phyloP scores from a whole-genome alignment of 2,888 invertebrate species.

The Nipponacmea schrenckii region DNA sequence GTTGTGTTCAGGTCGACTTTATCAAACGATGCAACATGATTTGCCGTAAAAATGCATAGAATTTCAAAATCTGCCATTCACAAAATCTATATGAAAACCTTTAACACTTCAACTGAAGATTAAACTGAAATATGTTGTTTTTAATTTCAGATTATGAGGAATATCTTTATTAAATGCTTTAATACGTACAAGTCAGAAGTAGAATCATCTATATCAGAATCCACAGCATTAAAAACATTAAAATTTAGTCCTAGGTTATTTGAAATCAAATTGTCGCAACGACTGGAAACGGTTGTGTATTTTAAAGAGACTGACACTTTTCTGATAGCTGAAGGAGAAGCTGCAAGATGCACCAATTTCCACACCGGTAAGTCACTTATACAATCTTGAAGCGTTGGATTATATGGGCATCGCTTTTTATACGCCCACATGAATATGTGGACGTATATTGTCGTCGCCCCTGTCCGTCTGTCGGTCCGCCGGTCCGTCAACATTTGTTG shows the following conservation, averaged over 20 bases:
- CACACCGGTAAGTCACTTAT: constrained; percentile 52
- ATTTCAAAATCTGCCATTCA: too few relatives aligned
- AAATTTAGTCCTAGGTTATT: constrained; percentile 62
- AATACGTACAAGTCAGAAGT: constrained; percentile 54
- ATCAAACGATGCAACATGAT: too few relatives aligned
- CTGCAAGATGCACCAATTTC: constrained; percentile 57
- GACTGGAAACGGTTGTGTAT: constrained; percentile 59
- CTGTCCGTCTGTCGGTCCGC: too few relatives aligned
- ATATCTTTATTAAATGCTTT: constrained; percentile 63
- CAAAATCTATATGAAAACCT: too few relatives aligned
- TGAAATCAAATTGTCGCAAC: constrained; percentile 59
- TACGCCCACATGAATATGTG: too few relatives aligned
- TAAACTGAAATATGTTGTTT: neutral
- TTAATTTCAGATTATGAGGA: constrained; percentile 61
- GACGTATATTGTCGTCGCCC: too few relatives aligned
- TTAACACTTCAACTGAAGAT: too few relatives aligned
- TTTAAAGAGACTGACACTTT: constrained; percentile 60
- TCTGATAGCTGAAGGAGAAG: constrained; percentile 61
- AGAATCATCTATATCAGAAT: constrained; percentile 55
- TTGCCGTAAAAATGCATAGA: too few relatives aligned
- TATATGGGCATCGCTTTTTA: too few relatives aligned
- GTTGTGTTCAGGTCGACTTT: too few relatives aligned
- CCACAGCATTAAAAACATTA: constrained; percentile 52
- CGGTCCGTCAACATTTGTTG: too few relatives aligned
- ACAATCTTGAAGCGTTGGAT: neutral